Base-by-base conservation (phyloP, 2,888 invertebrate genomes). In the Philopedon plagiatum region DNA sequence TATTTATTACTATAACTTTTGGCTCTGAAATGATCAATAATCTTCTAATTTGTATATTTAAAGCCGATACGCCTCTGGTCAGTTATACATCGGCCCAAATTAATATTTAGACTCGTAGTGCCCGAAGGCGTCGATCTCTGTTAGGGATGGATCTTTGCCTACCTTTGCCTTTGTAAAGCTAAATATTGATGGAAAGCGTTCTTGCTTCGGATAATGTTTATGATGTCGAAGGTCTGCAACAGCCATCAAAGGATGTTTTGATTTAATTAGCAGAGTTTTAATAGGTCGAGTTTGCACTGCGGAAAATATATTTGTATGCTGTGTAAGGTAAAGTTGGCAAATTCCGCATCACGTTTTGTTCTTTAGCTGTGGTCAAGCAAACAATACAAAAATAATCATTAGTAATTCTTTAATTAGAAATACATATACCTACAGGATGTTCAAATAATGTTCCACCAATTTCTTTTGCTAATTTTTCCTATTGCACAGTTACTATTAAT, bases 61-160 rank as follows among this genome's bases (percentile, higher is more conserved):
- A n/a, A n/a, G n/a, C n/a, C n/a, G 19, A 13, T 15, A 26, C 46
- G 19, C 37, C 83, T 84, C 84, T 83, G 83, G 82, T 81, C 21
- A 69, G 34, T 57, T 63, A 69, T 63, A 63, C 39, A 44, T 58
- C 26, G 29, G 34, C 29, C n/a, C 23, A 41, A 63, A 70, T 70
- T 64, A 70, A 64, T 64, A 70, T 64, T 58, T 63, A 64, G 70
- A 63, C 46, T 29, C 46, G 58, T 54, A 56, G 15, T 63, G 70
- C 70, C 70, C 49, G 49, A 21, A 46, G 70, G 70, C 64, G 58
- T 60, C 70, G 70, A 70, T 63, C 57, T 69, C 70, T 70, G 70
- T 39, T 63, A 26, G 64, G 39, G 70, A 70, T 64, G 58, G 63
- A 64, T 64, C 44, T 51, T 63, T 64, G 64, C 46, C 46, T 64